A percentile compares a stretch with the other conserved stretches of the same genome.
phyloP scores from a whole-genome alignment of 1,140 invertebrate species.

The Heliconius nattereri region DNA sequence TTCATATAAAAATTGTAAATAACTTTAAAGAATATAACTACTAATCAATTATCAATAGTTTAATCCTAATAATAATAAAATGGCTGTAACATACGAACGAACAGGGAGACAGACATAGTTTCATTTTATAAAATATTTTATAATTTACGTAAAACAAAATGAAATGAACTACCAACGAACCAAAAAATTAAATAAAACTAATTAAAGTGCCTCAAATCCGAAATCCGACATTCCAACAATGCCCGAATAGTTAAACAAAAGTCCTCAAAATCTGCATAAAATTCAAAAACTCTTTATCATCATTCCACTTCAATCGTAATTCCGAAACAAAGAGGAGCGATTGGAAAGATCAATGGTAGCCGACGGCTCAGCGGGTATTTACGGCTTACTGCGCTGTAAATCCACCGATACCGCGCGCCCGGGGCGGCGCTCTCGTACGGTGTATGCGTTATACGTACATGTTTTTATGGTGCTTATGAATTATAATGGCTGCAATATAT shows the following conservation, averaged over 20 bases:
- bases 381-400: conserved; percentile 71
- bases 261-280: conserved; percentile 41
- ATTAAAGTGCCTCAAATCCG: conserved; percentile 2
- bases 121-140: background rate
- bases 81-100: too few species aligned
- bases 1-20: too few species aligned
- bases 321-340: conserved; percentile 58
- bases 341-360: conserved; percentile 63
- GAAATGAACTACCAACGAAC: background rate
- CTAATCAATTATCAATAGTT: too few species aligned
- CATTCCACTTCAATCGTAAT: conserved; percentile 56
- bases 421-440: conserved; percentile 44
- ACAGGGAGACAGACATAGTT: too few species aligned
- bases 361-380: conserved; percentile 61
- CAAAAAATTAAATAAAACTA: background rate
- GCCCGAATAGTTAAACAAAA: conserved; percentile 37
- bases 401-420: conserved; percentile 62
- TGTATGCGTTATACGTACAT: conserved; percentile 17
- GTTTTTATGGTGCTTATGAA: conserved; percentile 4
- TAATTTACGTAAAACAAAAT: background rate
- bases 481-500: background rate
- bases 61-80: too few species aligned
- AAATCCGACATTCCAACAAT: conserved; percentile 21
- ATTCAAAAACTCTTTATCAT: conserved; percentile 49
- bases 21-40: too few species aligned